Conservation (phyloP, 2,113 vertebrate species). For the Empidonax alnorum region DNA sequence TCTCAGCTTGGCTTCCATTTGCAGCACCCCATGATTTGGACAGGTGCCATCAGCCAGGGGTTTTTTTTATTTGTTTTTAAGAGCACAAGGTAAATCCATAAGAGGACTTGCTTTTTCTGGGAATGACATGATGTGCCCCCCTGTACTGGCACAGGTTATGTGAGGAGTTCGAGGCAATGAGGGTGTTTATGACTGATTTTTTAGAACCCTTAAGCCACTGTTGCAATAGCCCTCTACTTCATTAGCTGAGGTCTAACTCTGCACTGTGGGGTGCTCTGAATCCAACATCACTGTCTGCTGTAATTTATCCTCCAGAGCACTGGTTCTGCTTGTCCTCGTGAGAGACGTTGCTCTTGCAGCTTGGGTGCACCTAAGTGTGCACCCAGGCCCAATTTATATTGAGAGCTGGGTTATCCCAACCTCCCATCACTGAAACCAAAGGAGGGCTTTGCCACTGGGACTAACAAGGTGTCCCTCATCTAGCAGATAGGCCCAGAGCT, state of each 20-base stretch:
- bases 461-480: neutral
- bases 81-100: neutral
- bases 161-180: neutral
- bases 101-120: neutral
- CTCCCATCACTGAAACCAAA: neutral
- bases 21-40: neutral
- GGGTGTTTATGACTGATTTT: neutral
- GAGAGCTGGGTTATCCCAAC: neutral
- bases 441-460: neutral
- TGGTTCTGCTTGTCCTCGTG: neutral
- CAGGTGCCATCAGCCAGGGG: neutral
- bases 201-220: neutral
- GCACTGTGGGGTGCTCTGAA: neutral
- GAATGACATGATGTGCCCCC: fast-evolving
- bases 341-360: neutral
- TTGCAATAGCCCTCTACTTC: neutral
- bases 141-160: neutral
- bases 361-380: neutral
- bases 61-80: neutral
- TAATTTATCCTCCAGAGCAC: neutral
- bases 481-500: neutral
- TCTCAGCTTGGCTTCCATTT: neutral
- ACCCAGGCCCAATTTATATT: neutral
- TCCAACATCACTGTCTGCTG: neutral
- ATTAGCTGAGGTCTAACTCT: neutral